phyloP scores from a whole-genome alignment of 2,113 vertebrate species.

The Platysteira castanea region DNA sequence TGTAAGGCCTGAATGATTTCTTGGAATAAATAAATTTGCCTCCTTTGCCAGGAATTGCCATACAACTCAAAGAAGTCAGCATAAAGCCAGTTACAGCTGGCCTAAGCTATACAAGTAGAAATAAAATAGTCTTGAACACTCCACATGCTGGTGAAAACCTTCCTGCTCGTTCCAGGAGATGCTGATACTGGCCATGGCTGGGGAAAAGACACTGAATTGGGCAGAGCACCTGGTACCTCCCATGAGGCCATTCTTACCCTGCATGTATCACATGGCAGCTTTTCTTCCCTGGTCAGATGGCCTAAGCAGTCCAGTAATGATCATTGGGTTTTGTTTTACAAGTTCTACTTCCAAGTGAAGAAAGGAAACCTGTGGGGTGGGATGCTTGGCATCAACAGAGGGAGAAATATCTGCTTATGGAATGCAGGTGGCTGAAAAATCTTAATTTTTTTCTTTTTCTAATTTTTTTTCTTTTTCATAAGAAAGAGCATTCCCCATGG shows the following conservation, averaged over 20 bases:
- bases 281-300: not conserved
- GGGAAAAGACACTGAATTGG: not conserved
- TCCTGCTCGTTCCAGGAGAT: not conserved
- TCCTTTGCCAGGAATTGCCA: not conserved
- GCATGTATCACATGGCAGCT: not conserved
- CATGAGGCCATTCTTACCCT: not conserved
- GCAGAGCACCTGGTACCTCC: not conserved
- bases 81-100: not conserved
- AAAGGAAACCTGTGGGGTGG: not conserved
- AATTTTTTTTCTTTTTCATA: not conserved
- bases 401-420: not conserved
- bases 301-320: not conserved
- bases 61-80: not conserved
- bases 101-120: not conserved
- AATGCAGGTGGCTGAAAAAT: not conserved
- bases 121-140: not conserved
- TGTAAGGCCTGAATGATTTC: not conserved
- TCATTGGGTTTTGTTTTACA: not conserved
- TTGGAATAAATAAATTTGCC: not conserved
- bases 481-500: constrained; percentile 40
- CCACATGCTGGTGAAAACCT: not conserved
- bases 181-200: not conserved
- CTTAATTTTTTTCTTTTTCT: not conserved
- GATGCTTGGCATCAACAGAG: not conserved
- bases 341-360: not conserved